Evolutionary conservation across 1,140 invertebrate species (phyloP).

Genomic region (Drosophila prosaltans): DNA sequence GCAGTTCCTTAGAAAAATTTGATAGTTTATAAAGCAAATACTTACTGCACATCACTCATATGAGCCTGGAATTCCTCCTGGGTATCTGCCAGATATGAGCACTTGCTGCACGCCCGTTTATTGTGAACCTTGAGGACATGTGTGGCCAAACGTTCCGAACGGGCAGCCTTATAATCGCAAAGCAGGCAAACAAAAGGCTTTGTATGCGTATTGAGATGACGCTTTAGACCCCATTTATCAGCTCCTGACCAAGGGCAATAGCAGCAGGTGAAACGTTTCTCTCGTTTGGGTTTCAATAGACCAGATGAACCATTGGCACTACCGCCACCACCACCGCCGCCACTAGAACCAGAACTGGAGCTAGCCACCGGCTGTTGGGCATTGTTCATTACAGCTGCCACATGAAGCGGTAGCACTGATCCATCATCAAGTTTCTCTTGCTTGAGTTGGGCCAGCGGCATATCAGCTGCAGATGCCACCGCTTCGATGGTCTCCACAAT

Average conservation of each 20-base stretch:
- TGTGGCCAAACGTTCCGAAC: slow-evolving; percentile 92
- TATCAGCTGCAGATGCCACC: slow-evolving; percentile 76
- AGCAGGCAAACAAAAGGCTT: slow-evolving; percentile 94
- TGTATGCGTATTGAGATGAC: slow-evolving; percentile 95
- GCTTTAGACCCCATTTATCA: slow-evolving; percentile 96
- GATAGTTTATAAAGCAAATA: slow-evolving; percentile 39
- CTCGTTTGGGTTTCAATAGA: slow-evolving; percentile 84
- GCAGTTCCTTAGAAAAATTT: background rate
- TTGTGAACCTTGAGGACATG: slow-evolving; percentile 96
- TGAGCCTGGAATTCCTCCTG: slow-evolving; percentile 90
- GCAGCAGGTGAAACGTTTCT: slow-evolving; percentile 90
- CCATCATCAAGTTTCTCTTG: slow-evolving; percentile 81
- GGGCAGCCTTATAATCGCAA: slow-evolving; percentile 95
- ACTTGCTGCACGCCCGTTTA: slow-evolving; percentile 93
- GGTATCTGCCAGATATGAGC: slow-evolving; percentile 92
- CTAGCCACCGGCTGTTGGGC: slow-evolving; percentile 65
- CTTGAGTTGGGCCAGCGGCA: slow-evolving; percentile 75
- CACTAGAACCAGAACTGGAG: slow-evolving; percentile 65
- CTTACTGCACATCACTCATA: slow-evolving; percentile 88
- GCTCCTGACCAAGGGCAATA: slow-evolving; percentile 95
- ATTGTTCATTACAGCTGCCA: slow-evolving; percentile 51
- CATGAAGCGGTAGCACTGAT: slow-evolving; percentile 57
- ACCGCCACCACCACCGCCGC: slow-evolving; percentile 47
- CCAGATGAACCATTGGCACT: slow-evolving; percentile 41
- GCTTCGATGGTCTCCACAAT: slow-evolving; percentile 82